Evolutionary conservation across 2,888 invertebrate genomes (phyloP).

Genomic region (Apodemia mormo): DNA sequence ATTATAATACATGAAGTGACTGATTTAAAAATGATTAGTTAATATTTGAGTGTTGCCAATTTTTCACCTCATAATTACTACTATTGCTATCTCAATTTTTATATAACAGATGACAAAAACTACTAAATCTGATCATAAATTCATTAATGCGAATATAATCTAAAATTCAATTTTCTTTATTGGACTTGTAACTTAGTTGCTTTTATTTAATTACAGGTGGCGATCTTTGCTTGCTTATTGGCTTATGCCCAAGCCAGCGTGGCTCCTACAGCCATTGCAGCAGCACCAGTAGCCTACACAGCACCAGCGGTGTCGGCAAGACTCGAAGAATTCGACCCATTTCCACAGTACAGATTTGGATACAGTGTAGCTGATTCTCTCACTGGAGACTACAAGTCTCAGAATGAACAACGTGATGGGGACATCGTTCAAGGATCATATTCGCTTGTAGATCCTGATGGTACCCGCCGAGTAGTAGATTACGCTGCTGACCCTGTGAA

Average conservation of each 20-base stretch:
- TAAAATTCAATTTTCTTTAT: neutral
- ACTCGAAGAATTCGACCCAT: slow-evolving; percentile 75
- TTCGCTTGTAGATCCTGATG: slow-evolving; percentile 68
- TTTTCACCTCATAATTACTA: too few relatives aligned
- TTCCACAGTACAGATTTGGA: slow-evolving; percentile 80
- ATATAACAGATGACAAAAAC: too few relatives aligned
- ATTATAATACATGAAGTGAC: too few relatives aligned
- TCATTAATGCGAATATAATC: neutral
- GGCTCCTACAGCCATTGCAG: slow-evolving; percentile 55
- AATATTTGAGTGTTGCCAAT: neutral
- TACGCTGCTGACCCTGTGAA: slow-evolving; percentile 64
- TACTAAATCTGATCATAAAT: neutral
- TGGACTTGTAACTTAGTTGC: neutral
- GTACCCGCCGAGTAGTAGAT: slow-evolving; percentile 65
- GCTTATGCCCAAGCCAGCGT: slow-evolving; percentile 61
- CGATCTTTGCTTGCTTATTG: slow-evolving; percentile 66
- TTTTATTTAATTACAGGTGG: slow-evolving; percentile 55
- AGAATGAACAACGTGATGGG: slow-evolving; percentile 76
- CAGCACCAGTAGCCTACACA: slow-evolving; percentile 51
- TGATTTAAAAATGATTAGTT: neutral
- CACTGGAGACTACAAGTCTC: slow-evolving; percentile 74
- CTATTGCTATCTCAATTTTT: too few relatives aligned
- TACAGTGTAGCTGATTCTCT: slow-evolving; percentile 70
- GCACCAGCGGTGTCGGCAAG: slow-evolving; percentile 56
- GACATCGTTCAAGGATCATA: slow-evolving; percentile 76